Conservation (phyloP, 2,888 invertebrate species). For the Automeris io region DNA sequence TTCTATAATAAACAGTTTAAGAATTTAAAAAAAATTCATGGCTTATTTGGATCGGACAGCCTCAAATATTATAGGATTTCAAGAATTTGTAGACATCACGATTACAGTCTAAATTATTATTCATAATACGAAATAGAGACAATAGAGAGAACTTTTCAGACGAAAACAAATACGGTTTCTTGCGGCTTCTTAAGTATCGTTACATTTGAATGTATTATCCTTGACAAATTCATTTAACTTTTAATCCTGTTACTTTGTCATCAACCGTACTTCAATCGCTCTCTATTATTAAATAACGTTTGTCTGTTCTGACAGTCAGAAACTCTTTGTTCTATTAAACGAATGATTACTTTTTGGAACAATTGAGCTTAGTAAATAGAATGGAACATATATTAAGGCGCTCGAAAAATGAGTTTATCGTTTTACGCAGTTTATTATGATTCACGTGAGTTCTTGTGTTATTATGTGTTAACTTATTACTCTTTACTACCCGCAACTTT, state of each 20-base stretch:
- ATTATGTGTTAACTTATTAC: too few species aligned
- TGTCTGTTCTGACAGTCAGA: not conserved
- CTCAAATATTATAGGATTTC: too few species aligned
- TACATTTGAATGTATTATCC: conserved; percentile 9
- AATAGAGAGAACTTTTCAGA: conserved; percentile 10
- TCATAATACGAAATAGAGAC: conserved; percentile 5
- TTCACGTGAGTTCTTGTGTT: too few species aligned
- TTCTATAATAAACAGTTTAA: too few species aligned
- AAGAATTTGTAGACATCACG: not conserved
- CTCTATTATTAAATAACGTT: not conserved
- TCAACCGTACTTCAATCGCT: not conserved
- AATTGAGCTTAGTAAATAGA: not conserved
- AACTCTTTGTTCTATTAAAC: not conserved
- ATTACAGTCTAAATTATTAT: conserved; percentile 7
- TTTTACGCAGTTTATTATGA: too few species aligned
- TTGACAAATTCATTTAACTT: conserved; percentile 8
- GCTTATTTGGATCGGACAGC: not conserved
- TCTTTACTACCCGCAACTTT: too few species aligned
- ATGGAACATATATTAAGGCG: too few species aligned
- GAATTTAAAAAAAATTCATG: not conserved
- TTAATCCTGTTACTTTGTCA: conserved; percentile 1
- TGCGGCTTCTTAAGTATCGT: conserved; percentile 4
- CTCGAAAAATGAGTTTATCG: too few species aligned
- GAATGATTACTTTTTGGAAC: not conserved
- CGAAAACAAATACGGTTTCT: conserved; percentile 11